Percentiles rank a stretch among this genome's conserved stretches.
Evolutionary conservation across 2,797 vertebrate species (phyloP).

Genomic region (Poecile montanus): DNA sequence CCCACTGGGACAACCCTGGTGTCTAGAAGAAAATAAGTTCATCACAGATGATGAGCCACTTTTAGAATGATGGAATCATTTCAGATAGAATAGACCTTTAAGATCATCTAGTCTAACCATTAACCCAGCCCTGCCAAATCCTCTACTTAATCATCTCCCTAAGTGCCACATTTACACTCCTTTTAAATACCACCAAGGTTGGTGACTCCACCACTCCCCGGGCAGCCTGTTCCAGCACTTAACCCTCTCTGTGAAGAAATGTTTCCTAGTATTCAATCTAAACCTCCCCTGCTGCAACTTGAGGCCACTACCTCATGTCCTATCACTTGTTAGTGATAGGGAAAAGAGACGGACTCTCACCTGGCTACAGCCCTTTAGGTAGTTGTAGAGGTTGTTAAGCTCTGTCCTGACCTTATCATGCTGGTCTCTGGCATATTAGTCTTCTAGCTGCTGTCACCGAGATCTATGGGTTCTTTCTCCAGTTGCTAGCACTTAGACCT

Average conservation of each 20-base stretch:
- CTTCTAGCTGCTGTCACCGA: not conserved
- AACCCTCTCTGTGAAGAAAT: not conserved
- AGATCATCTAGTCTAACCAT: not conserved
- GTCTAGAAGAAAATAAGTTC: not conserved
- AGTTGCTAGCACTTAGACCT: not conserved
- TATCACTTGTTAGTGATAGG: not conserved
- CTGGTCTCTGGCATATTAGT: not conserved
- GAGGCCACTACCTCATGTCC: not conserved
- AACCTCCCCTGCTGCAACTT: not conserved
- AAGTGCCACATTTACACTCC: not conserved
- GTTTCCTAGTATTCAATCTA: not conserved
- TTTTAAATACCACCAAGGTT: not conserved
- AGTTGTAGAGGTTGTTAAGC: not conserved
- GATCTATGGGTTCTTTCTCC: not conserved
- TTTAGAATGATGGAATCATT: not conserved
- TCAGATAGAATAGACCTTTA: not conserved
- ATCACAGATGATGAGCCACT: not conserved
- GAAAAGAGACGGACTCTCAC: not conserved
- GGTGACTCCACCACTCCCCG: not conserved
- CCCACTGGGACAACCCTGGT: accelerated
- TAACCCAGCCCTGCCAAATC: not conserved
- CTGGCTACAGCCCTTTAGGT: not conserved
- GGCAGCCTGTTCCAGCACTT: not conserved
- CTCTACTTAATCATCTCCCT: not conserved
- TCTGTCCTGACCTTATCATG: not conserved